Conservation (phyloP, 1,140 invertebrate genomes). For the Saccostrea echinata region DNA sequence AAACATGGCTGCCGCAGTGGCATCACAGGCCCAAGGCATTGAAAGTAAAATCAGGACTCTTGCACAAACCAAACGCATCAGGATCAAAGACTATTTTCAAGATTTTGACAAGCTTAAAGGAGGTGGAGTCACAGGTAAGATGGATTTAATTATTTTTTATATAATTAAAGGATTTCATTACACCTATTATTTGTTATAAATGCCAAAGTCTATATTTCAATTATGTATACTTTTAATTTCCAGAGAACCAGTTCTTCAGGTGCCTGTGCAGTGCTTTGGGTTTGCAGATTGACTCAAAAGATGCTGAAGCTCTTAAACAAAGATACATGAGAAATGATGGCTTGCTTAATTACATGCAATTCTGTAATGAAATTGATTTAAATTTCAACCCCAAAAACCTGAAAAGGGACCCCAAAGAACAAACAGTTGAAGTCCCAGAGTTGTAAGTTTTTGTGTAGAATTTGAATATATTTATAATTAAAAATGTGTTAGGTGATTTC, state of each 20-base stretch:
- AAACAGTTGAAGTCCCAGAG: slow-evolving; percentile 72
- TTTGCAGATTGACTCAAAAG: slow-evolving; percentile 71
- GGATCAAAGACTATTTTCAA: slow-evolving; percentile 78
- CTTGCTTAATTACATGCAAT: slow-evolving; percentile 77
- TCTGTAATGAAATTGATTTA: slow-evolving; percentile 77
- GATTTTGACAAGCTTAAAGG: slow-evolving; percentile 79
- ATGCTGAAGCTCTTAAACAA: slow-evolving; percentile 70
- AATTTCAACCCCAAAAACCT: slow-evolving; percentile 74
- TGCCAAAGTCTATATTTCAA: background rate
- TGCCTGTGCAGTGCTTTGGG: slow-evolving; percentile 77
- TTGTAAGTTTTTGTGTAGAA: slow-evolving; percentile 71
- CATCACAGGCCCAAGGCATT: slow-evolving; percentile 64
- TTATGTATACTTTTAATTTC: slow-evolving; percentile 30
- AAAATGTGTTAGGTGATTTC: background rate
- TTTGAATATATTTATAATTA: background rate
- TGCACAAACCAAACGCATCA: slow-evolving; percentile 75
- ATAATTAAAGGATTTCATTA: background rate
- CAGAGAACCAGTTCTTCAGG: slow-evolving; percentile 78
- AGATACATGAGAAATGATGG: slow-evolving; percentile 74
- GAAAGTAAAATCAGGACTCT: slow-evolving; percentile 75
- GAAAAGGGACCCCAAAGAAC: slow-evolving; percentile 67
- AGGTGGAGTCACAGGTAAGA: slow-evolving; percentile 78
- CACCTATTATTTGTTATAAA: background rate
- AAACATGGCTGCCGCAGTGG: slow-evolving; percentile 66
- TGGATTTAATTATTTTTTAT: background rate